A percentile compares a stretch with the other conserved stretches of the same genome.
Evolutionary conservation across 92 coral and sea anemone genomes (phyloP).

Genomic region (Meandrina meandrites): DNA sequence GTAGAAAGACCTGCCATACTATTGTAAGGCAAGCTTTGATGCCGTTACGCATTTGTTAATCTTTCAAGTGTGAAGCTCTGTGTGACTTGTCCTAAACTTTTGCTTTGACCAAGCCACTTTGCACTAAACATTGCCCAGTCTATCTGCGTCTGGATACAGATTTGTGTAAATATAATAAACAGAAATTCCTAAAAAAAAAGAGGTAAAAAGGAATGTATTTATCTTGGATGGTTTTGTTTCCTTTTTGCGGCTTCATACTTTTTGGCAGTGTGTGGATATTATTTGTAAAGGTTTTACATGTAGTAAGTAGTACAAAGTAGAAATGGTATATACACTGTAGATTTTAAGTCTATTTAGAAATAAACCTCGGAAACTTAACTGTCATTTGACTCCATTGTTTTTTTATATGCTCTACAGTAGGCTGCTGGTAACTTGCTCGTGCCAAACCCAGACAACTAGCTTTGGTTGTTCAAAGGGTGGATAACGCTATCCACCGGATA

Average conservation of each 20-base stretch:
- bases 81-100: background rate
- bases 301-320: background rate
- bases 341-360: background rate
- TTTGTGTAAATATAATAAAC: conserved; percentile 13
- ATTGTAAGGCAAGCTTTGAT: too few species aligned
- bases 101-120: too few species aligned
- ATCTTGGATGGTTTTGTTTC: conserved; percentile 24
- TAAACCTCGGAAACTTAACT: background rate
- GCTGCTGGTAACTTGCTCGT: too few species aligned
- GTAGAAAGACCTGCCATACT: too few species aligned
- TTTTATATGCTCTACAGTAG: too few species aligned
- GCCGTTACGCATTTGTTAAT: too few species aligned
- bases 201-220: conserved; percentile 14
- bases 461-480: too few species aligned
- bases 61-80: too few species aligned
- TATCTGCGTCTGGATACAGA: background rate
- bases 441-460: too few species aligned
- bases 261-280: background rate
- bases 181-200: background rate
- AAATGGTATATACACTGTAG: background rate
- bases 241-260: background rate
- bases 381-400: background rate
- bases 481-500: too few species aligned
- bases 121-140: background rate
- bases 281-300: background rate